These are phyloP conservation scores for Scaptomyza reducta DNA, from an alignment of 2,888 invertebrate genomes.

Conservation along the genomic window DNA sequence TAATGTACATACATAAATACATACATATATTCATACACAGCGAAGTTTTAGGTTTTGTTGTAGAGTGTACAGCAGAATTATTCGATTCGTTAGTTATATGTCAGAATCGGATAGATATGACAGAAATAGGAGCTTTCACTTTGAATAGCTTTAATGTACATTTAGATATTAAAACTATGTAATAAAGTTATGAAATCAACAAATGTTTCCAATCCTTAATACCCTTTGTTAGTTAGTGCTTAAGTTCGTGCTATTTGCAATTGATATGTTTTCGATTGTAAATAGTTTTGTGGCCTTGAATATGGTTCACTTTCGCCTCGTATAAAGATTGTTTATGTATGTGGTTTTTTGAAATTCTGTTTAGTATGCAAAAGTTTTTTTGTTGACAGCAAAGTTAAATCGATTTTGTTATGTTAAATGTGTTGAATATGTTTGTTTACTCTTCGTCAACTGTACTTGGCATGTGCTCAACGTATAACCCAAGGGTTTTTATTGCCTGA, in stretches of 20 bases:
- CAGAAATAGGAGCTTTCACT: no score
- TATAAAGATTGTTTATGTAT: neutral
- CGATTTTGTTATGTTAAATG: neutral
- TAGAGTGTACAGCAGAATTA: no score
- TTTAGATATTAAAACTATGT: no score
- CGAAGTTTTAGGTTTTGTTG: neutral
- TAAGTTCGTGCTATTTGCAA: no score
- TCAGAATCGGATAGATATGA: no score
- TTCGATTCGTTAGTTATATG: no score
- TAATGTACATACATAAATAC: neutral
- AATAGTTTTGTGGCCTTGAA: slow-evolving; percentile 14
- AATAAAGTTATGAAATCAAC: no score
- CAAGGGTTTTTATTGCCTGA: no score
- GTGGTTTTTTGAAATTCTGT: neutral
- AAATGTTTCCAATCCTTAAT: no score
- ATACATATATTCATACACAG: neutral
- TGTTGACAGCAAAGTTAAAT: slow-evolving; percentile 2
- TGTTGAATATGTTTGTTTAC: neutral
- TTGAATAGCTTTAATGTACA: no score
- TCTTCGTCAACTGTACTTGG: neutral
- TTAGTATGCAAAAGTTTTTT: neutral
- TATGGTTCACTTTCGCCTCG: slow-evolving; percentile 2
- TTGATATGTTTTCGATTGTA: neutral
- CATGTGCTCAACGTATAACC: neutral
- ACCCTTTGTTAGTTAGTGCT: no score